Base-by-base conservation (phyloP, 2,113 vertebrate species). In the Pionites leucogaster region DNA sequence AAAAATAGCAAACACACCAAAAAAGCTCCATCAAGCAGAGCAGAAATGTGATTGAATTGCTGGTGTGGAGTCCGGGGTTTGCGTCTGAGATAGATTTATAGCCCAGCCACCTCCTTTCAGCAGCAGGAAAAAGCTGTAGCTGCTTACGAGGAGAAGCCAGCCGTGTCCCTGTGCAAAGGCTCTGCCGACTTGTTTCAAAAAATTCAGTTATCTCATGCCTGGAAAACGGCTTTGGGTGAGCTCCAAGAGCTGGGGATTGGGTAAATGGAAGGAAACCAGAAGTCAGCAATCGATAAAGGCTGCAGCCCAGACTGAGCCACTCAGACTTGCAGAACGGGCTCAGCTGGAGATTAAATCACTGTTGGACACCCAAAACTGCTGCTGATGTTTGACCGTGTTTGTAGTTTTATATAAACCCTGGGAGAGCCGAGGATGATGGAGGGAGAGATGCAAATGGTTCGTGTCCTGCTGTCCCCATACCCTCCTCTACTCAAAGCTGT, bases 171-270 rank as follows among this genome's bases (percentile, higher is more conserved):
- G 65, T n/a, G 87, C 75, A 13, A 79, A 23, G 64, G 47, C 47
- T 49, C 47, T 49, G 37, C 59, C 16, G 46, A 12, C 80, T 82
- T 14, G 64, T 17, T 83, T 80, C 60, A 47, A 71, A 55, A 77
- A 70, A 94, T 80, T 55, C 15, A 1, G 39, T 94, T 95, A 25
- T 72, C 71, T 95, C 82, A 22, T 24, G 42, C 92, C 76, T 57
- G 29, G 77, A 20, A 77, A 93, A 70, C 68, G 72, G 83, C 83
- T 78, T 84, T 92, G 95, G 92, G 91, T 28, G 72, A 75, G 86
- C 86, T 91, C 94, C 77, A 83, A 29, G 72, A n/a, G 9, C 37
- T 7, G 60, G 27, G 82, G 74, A 42, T 78, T 84, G 91, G 70
- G 50, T 37, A 64, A 86, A 71, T 81, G 92, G 88, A 78, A 83